Conservation (phyloP, 23 tunicate genomes). For the Halocynthia aurantium region DNA sequence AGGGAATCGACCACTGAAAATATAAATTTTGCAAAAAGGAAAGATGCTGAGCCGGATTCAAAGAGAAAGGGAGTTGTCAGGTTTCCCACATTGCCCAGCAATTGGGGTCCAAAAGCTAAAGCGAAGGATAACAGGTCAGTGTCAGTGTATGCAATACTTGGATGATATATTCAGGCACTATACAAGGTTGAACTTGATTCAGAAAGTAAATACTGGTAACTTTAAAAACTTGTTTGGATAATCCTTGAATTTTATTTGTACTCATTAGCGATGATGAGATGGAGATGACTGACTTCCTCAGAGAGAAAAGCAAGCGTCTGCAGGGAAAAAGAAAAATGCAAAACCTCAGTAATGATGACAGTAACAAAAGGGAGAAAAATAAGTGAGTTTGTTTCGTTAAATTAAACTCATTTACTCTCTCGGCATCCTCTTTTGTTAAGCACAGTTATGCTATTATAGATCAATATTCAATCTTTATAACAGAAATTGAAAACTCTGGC, state of each 20-base stretch:
- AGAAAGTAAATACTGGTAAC: too few relatives aligned
- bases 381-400: too few relatives aligned
- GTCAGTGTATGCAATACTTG: conserved; percentile 25
- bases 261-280: conserved; percentile 35
- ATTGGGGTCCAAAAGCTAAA: conserved; percentile 98
- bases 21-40: conserved; percentile 31
- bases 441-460: too few relatives aligned
- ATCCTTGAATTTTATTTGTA: background rate
- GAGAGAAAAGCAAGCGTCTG: conserved; percentile 71
- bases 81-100: conserved; percentile 79
- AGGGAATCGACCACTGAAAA: conserved; percentile 33
- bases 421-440: too few relatives aligned
- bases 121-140: conserved; percentile 63
- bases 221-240: too few relatives aligned
- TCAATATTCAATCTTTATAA: too few relatives aligned
- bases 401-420: too few relatives aligned
- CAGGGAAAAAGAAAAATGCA: conserved; percentile 74
- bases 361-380: too few relatives aligned
- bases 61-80: conserved; percentile 42
- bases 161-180: too few relatives aligned
- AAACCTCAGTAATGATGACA: background rate
- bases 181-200: too few relatives aligned
- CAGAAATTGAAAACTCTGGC: too few relatives aligned
- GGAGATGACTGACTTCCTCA: conserved; percentile 19
- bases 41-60: conserved; percentile 37